Percentiles rank a stretch among this genome's conserved stretches.
These are phyloP conservation scores for Bicyclus anynana DNA, from an alignment of 1,140 invertebrate genomes.

Conservation along the genomic window DNA sequence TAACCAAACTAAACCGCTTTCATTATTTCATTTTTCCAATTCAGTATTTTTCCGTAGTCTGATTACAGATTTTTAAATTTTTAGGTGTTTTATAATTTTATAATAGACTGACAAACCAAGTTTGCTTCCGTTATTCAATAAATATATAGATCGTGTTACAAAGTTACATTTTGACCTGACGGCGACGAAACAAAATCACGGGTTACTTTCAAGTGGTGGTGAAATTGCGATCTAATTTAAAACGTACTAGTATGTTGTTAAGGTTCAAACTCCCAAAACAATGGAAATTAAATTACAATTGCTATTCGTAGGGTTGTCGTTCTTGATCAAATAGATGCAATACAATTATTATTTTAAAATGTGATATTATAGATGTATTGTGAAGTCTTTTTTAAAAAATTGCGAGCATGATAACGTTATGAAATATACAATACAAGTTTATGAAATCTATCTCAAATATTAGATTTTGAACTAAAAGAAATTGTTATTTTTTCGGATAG, in stretches of 20 bases:
- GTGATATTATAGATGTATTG: too few species aligned
- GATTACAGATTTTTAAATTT: too few species aligned
- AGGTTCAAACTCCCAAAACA: constrained; percentile 1
- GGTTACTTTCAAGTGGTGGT: constrained; percentile 20
- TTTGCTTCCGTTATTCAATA: not conserved
- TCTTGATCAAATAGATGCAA: not conserved
- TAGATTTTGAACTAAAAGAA: too few species aligned
- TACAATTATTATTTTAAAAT: too few species aligned
- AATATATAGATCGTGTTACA: not conserved
- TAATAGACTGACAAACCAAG: not conserved
- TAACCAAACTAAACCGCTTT: too few species aligned
- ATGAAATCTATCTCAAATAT: too few species aligned
- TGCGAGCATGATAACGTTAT: too few species aligned
- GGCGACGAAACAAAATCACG: constrained; percentile 1
- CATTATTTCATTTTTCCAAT: too few species aligned
- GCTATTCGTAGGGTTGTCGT: not conserved
- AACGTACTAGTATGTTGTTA: not conserved
- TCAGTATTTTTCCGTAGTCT: too few species aligned
- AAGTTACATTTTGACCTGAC: constrained; percentile 3
- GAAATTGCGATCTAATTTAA: not conserved
- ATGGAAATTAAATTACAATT: constrained; percentile 18
- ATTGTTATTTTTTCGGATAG: too few species aligned
- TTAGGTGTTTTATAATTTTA: not conserved
- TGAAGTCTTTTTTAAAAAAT: too few species aligned
- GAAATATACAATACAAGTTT: too few species aligned